Evolutionary conservation across 2,797 vertebrate genomes (phyloP), one percentile per base, ranked within the genome.

Genomic region (Epinephelus awoara): DNA sequence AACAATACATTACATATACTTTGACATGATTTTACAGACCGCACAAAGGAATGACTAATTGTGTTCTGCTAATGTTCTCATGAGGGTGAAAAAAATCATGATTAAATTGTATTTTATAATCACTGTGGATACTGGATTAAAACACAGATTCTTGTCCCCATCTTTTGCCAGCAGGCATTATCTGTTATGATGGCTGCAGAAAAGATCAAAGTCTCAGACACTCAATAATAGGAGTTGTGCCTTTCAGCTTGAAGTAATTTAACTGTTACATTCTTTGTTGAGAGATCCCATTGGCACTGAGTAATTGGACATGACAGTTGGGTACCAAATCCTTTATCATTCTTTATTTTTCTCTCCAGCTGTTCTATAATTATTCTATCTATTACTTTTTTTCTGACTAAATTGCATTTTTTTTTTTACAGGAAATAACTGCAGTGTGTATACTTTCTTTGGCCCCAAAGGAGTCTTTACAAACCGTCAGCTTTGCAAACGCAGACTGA

Each of bases 251-350:
- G 18, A 63, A 75, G 21, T 71, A 66, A 76, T 80, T 64, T 63
- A 62, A 79, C 38, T 27, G 49, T 74, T 56, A 12, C 50, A 59
- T n/a, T 66, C 49, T 73, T 77, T 77, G 62, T 81, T 65, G 72
- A n/a, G 38, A 47, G 42, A 76, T 47, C 63, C 51, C 1, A 14
- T 13, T 46, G 63, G 66, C 76, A 64, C 52, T 1, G 29, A 63
- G 34, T 80, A 84, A 87, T 58, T 80, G 72, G 71, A 65, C 67
- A 46, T 46, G 76, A 54, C 58, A 65, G 75, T 54, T 49, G n/a
- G 73, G 69, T 44, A 47, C 27, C 38, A 67, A 62, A 44, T 72
- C 23, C 19, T 75, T 72, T 44, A 72, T 67, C 18, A 18, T 69
- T 74, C 19, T 7, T n/a, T 18, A n/a, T 72, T 71, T 70, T 67